phyloP scores from a whole-genome alignment of 1,140 invertebrate species.

The Tigriopus japonicus region DNA sequence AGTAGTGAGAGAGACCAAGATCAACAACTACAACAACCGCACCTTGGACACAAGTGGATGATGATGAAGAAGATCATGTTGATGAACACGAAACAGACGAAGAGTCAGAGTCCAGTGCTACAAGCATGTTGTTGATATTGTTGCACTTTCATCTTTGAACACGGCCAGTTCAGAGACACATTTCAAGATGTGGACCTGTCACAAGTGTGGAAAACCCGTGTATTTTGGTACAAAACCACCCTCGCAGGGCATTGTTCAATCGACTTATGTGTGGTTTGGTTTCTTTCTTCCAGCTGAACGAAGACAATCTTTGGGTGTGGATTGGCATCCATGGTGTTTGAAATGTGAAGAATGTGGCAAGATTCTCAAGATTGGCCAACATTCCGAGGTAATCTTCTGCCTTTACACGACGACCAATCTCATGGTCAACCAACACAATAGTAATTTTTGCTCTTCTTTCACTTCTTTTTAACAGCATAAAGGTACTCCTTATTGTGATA shows the following conservation, averaged over 20 bases:
- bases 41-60: background rate
- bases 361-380: conserved; percentile 47
- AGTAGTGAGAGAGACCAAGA: too few relatives aligned
- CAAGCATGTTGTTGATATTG: background rate
- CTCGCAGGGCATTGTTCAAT: background rate
- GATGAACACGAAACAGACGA: background rate
- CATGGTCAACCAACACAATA: background rate
- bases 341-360: conserved; percentile 76
- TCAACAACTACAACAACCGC: too few relatives aligned
- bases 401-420: conserved; percentile 12
- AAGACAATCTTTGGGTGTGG: conserved; percentile 72
- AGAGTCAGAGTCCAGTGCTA: background rate
- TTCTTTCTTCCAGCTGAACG: conserved; percentile 52
- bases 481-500: conserved; percentile 72
- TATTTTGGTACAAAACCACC: conserved; percentile 62
- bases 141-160: background rate
- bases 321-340: conserved; percentile 80
- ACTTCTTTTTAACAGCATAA: conserved; percentile 50
- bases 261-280: conserved; percentile 7
- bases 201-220: conserved; percentile 65
- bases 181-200: conserved; percentile 56
- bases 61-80: background rate
- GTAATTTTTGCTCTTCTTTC: background rate
- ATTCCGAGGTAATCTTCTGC: background rate
- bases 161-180: background rate